phyloP scores from a whole-genome alignment of 2,797 vertebrate genomes.

The Thamnophis elegans region DNA sequence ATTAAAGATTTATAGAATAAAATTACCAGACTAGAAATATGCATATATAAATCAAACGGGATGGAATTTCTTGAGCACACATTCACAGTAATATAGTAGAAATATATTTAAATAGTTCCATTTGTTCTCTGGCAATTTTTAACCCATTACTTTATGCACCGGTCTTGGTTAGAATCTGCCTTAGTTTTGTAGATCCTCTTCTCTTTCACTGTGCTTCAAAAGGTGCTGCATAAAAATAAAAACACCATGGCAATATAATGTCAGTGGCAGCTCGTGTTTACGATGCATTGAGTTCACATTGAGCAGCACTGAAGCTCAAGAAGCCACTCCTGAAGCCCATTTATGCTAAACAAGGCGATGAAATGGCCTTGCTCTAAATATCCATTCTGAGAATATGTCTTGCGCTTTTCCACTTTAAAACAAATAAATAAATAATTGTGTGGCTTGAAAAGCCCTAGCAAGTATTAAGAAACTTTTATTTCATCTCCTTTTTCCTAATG shows the following conservation, averaged over 20 bases:
- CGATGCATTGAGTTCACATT: constrained; percentile 25
- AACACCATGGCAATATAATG: background rate
- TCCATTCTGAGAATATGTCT: constrained; percentile 22
- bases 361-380: constrained; percentile 29
- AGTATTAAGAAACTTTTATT: constrained; percentile 61
- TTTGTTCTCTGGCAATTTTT: background rate
- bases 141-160: background rate
- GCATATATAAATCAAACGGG: background rate
- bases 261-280: constrained; percentile 8
- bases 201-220: background rate
- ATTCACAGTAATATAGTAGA: background rate
- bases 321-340: constrained; percentile 23
- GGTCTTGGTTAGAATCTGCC: background rate
- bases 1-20: background rate
- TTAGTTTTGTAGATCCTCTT: background rate
- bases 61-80: background rate
- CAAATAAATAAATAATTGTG: constrained; percentile 45
- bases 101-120: background rate
- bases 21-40: background rate
- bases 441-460: constrained; percentile 54
- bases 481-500: constrained; percentile 58
- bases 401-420: constrained; percentile 1
- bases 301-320: background rate
- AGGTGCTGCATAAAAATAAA: background rate
- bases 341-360: constrained; percentile 42